phyloP scores from a whole-genome alignment of 2,113 vertebrate species.

The Oncorhynchus tshawytscha region DNA sequence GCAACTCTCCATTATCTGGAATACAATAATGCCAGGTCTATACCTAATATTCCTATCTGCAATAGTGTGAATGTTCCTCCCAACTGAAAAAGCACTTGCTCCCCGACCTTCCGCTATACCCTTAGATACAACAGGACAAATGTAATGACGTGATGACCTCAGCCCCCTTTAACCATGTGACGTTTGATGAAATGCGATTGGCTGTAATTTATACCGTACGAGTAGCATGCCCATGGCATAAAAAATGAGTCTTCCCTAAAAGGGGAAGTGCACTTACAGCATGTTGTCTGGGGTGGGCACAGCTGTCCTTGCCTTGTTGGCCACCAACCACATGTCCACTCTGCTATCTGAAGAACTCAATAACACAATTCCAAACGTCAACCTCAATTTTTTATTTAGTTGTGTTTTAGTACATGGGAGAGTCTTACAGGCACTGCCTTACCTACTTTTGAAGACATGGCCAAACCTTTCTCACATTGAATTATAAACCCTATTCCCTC shows the following conservation, averaged over 20 bases:
- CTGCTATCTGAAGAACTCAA: conserved; percentile 18
- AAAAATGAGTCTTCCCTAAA: neutral
- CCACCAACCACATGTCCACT: conserved; percentile 17
- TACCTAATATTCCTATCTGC: neutral
- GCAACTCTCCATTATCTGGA: neutral
- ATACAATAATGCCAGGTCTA: neutral
- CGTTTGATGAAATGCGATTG: too few relatives aligned
- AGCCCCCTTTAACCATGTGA: too few relatives aligned
- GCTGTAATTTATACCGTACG: too few relatives aligned
- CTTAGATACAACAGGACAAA: neutral
- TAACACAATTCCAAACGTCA: neutral
- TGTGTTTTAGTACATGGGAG: conserved; percentile 3
- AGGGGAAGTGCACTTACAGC: conserved; percentile 42
- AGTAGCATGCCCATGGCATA: too few relatives aligned
- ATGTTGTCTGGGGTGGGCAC: conserved; percentile 42
- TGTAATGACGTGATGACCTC: conserved; percentile 18
- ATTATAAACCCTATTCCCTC: too few relatives aligned
- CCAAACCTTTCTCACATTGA: conserved; percentile 5
- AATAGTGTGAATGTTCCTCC: conserved; percentile 1
- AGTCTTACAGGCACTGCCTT: conserved; percentile 7
- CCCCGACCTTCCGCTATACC: neutral
- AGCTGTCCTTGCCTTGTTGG: conserved; percentile 57
- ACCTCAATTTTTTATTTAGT: neutral
- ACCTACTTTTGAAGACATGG: conserved; percentile 30
- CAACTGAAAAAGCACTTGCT: conserved; percentile 20